Base-by-base conservation (phyloP, 1,140 invertebrate genomes). In the Steinernema khuongi region DNA sequence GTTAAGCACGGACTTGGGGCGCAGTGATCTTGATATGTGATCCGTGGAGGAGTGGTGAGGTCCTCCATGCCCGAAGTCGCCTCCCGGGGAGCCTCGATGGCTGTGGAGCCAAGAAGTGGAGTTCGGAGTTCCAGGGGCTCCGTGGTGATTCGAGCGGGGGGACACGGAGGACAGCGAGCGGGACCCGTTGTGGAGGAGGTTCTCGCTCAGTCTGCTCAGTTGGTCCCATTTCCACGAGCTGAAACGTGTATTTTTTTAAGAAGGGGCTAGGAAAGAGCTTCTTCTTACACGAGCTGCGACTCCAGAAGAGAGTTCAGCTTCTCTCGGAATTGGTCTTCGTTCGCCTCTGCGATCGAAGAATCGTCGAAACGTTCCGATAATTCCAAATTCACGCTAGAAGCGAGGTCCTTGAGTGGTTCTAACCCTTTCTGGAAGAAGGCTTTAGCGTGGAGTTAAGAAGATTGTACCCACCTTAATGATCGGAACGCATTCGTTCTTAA, bases 201-300 rank as follows among this genome's bases (percentile, higher is more conserved):
- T 60, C 50, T 60, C 50, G 50, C 50, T 60, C 50, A 60, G 26
- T 60, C 50, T 60, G 50, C 50, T 60, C 50, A 60, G 26, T 22
- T 60, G 50, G 26, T 60, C 50, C 50, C 50, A 60, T 22, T 60
- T 60, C 50, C 50, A 60, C 50, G 50, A 60, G 26, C 50, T 60
- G 50, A 11, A 60, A 60, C 22, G 26, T n/a, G 50, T 4, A 60
- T 22, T 60, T 11, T 7, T 26, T n/a, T n/a, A n/a, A n/a, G n/a
- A 60, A 60, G 22, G 14, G 11, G 19, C 14, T 60, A 22, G 4
- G 4, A 7, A 7, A 17, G 50, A 60, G 22, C 50, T 17, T 60
- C 22, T 60, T 26, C 50, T 60, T 60, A 60, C 50, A 60, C 50
- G 26, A 60, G 50, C 19, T 60, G 50, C 14, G 50, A 14, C 22